Percentiles rank a stretch among this genome's conserved stretches.
Evolutionary conservation across 2,113 vertebrate species (phyloP).

Genomic region (Prionailurus bengalensis): DNA sequence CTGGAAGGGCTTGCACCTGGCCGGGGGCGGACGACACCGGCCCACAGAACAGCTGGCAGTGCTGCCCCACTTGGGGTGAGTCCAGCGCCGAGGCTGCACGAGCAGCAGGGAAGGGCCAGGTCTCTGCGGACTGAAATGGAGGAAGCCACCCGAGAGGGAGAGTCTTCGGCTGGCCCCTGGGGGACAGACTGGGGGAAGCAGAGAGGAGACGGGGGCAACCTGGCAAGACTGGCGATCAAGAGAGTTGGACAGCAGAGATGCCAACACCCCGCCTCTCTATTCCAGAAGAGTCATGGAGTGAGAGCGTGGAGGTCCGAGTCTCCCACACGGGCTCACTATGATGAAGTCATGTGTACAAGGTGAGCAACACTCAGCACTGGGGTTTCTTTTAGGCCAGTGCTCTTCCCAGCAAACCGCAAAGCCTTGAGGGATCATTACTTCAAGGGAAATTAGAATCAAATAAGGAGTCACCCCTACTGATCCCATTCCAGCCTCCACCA

Average conservation of each 20-base stretch:
- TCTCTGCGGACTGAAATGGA: not conserved
- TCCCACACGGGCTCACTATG: not conserved
- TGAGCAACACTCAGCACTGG: not conserved
- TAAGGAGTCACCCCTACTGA: fast-evolving
- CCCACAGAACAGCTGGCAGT: not conserved
- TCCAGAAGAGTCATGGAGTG: not conserved
- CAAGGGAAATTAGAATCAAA: not conserved
- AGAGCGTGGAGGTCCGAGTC: not conserved
- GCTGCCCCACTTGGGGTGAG: not conserved
- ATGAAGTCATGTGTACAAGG: too few relatives aligned
- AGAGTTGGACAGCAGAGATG: not conserved
- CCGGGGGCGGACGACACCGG: not conserved
- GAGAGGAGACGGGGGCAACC: not conserved
- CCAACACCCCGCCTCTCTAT: not conserved
- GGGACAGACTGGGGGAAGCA: not conserved
- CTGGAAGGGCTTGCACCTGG: not conserved
- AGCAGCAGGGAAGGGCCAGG: not conserved
- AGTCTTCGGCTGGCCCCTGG: not conserved
- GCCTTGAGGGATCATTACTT: not conserved
- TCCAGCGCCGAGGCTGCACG: not conserved
- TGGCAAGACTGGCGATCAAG: not conserved
- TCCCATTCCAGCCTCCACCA: not conserved
- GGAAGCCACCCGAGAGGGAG: not conserved
- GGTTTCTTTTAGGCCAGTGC: not conserved
- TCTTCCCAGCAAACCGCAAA: not conserved